A percentile compares a stretch with the other conserved stretches of the same genome.
phyloP scores from a whole-genome alignment of 2,797 vertebrate species.

The Coracias cyanogaster region DNA sequence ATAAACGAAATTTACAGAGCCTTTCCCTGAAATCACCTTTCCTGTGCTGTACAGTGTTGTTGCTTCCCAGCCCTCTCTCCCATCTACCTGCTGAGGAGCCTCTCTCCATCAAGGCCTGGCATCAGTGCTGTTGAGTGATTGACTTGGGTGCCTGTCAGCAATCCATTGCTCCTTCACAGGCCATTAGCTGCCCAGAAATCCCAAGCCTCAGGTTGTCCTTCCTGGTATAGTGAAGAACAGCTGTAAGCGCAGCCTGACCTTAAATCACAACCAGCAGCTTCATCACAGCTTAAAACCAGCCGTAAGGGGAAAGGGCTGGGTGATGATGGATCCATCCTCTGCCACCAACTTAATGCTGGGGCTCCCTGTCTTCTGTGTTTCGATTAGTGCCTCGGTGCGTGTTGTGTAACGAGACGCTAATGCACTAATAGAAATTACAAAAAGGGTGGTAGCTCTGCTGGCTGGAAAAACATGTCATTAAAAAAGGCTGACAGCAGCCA shows the following conservation, averaged over 20 bases:
- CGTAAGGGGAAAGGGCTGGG: not conserved
- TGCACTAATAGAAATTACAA: not conserved
- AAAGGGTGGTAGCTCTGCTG: not conserved
- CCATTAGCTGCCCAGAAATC: not conserved
- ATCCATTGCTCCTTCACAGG: not conserved
- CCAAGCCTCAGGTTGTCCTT: not conserved
- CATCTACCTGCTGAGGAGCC: not conserved
- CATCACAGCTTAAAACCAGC: not conserved
- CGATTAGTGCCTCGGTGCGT: not conserved
- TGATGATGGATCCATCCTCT: not conserved
- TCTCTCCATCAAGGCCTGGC: not conserved
- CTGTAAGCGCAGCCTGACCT: not conserved
- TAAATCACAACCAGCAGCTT: not conserved
- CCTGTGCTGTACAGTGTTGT: not conserved
- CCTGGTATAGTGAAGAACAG: not conserved
- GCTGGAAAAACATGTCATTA: slow-evolving; percentile 6
- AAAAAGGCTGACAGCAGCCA: not conserved
- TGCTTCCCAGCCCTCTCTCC: not conserved
- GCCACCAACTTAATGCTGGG: too few species aligned
- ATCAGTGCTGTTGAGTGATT: not conserved
- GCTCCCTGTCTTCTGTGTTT: not conserved
- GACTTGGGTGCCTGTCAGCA: not conserved
- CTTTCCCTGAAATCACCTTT: not conserved
- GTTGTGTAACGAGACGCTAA: not conserved
- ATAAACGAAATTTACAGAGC: not conserved